Conservation (phyloP, 2,888 invertebrate genomes). For the Microctonus aethiopoides region DNA sequence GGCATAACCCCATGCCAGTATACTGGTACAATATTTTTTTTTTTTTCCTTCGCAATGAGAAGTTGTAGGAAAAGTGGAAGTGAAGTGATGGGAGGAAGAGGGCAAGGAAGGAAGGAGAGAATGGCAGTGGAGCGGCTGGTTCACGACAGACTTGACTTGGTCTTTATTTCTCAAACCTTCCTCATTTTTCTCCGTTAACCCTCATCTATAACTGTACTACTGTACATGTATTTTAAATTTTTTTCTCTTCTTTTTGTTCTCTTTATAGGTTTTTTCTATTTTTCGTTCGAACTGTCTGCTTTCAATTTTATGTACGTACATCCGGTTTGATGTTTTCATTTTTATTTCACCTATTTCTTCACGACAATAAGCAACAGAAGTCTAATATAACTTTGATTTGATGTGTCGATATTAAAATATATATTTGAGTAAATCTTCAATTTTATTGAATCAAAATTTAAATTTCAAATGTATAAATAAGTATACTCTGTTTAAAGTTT, state of each 20-base stretch:
- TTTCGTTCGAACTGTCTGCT: background rate
- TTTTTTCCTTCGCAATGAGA: constrained; percentile 4
- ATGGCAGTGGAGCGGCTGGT: background rate
- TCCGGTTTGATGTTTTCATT: background rate
- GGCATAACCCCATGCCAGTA: background rate
- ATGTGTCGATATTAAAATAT: background rate
- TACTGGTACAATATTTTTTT: background rate
- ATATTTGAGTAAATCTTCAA: background rate
- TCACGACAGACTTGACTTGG: background rate
- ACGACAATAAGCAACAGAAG: constrained; percentile 22
- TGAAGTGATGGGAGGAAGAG: background rate
- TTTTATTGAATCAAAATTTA: background rate
- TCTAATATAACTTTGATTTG: background rate
- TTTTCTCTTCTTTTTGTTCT: background rate
- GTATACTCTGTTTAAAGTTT: background rate
- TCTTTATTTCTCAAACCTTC: background rate
- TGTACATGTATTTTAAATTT: background rate
- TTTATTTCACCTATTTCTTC: background rate
- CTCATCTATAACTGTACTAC: background rate
- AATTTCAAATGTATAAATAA: background rate
- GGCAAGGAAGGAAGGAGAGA: background rate
- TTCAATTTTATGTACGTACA: background rate
- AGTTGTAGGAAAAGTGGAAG: background rate
- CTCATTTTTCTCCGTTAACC: constrained; percentile 1
- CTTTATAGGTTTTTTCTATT: too few relatives aligned